phyloP scores from a whole-genome alignment of 1,140 invertebrate species.

The Melanaphis sacchari region DNA sequence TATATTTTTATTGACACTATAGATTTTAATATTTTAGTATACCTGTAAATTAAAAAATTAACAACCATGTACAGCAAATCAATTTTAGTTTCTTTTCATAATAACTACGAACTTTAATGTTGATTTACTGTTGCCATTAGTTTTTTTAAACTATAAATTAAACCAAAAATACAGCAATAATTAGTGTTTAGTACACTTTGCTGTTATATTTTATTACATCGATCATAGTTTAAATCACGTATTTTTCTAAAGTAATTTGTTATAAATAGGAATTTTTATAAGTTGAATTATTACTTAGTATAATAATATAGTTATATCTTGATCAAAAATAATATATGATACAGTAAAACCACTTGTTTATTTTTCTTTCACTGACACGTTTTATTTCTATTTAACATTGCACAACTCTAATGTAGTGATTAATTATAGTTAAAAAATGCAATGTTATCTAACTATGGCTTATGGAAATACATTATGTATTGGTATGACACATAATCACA shows the following conservation, averaged over 20 bases:
- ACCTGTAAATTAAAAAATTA: background rate
- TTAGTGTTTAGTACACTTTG: background rate
- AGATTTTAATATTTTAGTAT: background rate
- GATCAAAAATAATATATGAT: background rate
- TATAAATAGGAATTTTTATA: background rate
- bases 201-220: background rate
- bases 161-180: background rate
- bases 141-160: background rate
- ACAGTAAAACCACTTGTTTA: background rate
- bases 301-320: background rate
- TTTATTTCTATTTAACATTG: background rate
- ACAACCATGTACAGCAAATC: no score
- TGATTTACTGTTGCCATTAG: background rate
- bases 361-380: background rate
- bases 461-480: background rate
- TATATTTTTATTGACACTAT: background rate
- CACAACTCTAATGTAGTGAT: background rate
- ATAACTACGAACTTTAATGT: background rate
- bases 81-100: background rate
- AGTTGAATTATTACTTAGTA: background rate
- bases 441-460: background rate
- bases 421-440: background rate
- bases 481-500: background rate
- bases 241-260: no score
- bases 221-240: background rate